Base-by-base conservation (phyloP, 2,113 vertebrate species). In the Clarias macrocephalus region DNA sequence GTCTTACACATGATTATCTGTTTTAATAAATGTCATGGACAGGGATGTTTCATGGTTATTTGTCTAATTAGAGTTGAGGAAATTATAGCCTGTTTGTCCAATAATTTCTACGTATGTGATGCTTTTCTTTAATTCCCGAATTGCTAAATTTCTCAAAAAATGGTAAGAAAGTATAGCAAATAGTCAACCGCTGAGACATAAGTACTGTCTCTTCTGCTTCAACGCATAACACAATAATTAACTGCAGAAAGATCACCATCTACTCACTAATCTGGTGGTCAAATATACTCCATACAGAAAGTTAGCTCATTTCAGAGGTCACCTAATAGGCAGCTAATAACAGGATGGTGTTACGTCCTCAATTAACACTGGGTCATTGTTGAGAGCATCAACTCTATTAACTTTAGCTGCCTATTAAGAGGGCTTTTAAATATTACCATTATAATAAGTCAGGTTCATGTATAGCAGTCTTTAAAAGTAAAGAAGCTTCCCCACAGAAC, bases 331-430 rank as follows among this genome's bases (percentile, higher is more conserved):
- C 30, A 82, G 59, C 59, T 82, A 82, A 63, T 82, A 63, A 82
- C 30, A 82, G 59, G 25, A 60, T 42, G 33, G 59, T 82, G 30
- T 59, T 63, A 48, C 59, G 3, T 82, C 59, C 60, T 82, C 33
- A 63, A 63, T 82, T 82, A 82, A 82, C 80, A 82, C 59, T 82
- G 59, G 80, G 80, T 63, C 80, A 63, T 82, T 11, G 59, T 15
- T 25, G 33, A 82, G 59, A 63, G 33, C 33, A 42, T 63, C 80
- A 82, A 81, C 59, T 63, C 80, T 21, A 82, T 82, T 82, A 82
- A 37, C 3, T 2, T 12, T 82, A 82, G 80, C 60, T n/a, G 19
- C 59, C 80, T 62, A 48, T 82, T 63, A 82, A 63, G 21, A 82
- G 59, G 33, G 30, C 80, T 82, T 82, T 82, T 63, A 82, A 48